These are phyloP conservation scores for Eupithecia subumbrata DNA, from an alignment of 2,888 invertebrate species.

Conservation along the genomic window DNA sequence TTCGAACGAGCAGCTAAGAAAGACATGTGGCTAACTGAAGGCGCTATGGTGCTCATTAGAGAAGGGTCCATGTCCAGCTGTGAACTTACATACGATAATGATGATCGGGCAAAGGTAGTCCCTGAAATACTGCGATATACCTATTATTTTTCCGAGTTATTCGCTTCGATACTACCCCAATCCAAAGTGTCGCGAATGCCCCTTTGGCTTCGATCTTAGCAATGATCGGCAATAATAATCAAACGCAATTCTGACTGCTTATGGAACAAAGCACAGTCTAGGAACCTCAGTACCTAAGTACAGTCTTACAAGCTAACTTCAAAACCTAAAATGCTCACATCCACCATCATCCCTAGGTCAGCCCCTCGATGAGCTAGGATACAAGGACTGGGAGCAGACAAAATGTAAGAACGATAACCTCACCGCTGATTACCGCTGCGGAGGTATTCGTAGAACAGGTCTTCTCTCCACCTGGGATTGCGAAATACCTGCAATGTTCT, in stretches of 20 bases:
- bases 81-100: not conserved
- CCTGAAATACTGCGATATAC: not conserved
- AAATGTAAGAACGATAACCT: constrained; percentile 45
- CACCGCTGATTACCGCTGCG: constrained; percentile 50
- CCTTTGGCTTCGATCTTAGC: not conserved
- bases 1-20: not conserved
- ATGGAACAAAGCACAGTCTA: not conserved
- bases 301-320: not conserved
- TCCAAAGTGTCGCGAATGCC: not conserved
- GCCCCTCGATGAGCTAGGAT: constrained; percentile 45
- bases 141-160: too few species aligned
- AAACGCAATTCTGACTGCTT: not conserved
- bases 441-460: constrained; percentile 57
- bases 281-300: not conserved
- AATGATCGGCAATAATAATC: not conserved
- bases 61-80: not conserved
- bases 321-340: not conserved
- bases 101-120: not conserved
- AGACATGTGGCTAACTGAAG: not conserved
- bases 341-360: constrained; percentile 46
- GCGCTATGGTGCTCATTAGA: not conserved
- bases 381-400: constrained; percentile 54
- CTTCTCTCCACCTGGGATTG: constrained; percentile 52
- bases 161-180: not conserved
- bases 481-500: constrained; percentile 55